A percentile compares a stretch with the other conserved stretches of the same genome.
These are phyloP conservation scores for Strix aluco DNA, from an alignment of 2,113 vertebrate genomes.

Conservation along the genomic window DNA sequence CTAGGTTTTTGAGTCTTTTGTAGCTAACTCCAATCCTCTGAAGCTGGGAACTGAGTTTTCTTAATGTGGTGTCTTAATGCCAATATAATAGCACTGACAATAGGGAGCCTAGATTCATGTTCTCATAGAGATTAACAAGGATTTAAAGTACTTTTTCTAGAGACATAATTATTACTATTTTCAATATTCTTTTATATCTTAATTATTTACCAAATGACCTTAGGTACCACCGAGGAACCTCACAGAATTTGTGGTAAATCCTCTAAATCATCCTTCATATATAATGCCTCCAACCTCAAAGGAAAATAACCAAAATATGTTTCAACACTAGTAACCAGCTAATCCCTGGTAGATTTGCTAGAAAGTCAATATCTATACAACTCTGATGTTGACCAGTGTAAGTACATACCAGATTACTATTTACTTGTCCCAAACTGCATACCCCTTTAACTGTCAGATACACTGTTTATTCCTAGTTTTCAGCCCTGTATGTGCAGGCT, in stretches of 20 bases:
- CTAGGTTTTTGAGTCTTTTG: background rate
- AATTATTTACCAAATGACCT: background rate
- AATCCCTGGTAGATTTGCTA: background rate
- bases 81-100: background rate
- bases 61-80: background rate
- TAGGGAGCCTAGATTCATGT: background rate
- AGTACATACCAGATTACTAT: background rate
- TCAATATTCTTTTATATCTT: background rate
- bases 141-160: background rate
- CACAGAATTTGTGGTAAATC: background rate
- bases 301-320: background rate
- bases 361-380: background rate
- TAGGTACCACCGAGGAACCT: background rate
- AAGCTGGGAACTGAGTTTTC: background rate
- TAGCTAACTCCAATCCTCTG: background rate
- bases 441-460: background rate
- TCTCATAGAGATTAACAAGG: background rate
- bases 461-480: background rate
- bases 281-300: background rate
- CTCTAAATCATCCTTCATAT: background rate
- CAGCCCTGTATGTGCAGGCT: background rate
- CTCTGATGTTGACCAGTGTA: background rate
- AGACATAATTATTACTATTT: slow-evolving; percentile 14
- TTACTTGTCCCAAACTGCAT: background rate
- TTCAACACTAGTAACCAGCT: background rate